A percentile compares a stretch with the other conserved stretches of the same genome.
Evolutionary conservation across 1,140 invertebrate species (phyloP).

Genomic region (Colletes latitarsis): DNA sequence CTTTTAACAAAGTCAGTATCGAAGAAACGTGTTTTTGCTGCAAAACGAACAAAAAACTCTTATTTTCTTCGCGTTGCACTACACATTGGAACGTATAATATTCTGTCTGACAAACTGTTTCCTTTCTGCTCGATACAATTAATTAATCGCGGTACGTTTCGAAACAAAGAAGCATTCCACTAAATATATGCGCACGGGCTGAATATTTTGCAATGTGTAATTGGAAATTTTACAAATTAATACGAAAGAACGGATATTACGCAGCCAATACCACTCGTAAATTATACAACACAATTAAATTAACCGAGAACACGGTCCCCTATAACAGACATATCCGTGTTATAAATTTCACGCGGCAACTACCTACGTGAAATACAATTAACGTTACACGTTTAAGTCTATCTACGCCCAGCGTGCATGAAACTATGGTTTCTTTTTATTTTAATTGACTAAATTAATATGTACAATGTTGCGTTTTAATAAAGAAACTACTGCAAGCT

Average conservation of each 20-base stretch:
- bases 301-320: not conserved
- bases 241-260: not conserved
- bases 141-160: not conserved
- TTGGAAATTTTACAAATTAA: not conserved
- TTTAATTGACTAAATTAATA: too few species aligned
- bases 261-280: conserved; percentile 7
- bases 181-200: not conserved
- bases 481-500: too few species aligned
- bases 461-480: too few species aligned
- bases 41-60: not conserved
- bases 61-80: not conserved
- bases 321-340: not conserved
- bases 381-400: too few species aligned
- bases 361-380: not conserved
- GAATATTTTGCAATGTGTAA: not conserved
- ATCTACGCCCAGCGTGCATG: too few species aligned
- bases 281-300: conserved; percentile 16
- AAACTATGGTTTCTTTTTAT: too few species aligned
- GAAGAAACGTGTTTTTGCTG: not conserved
- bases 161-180: not conserved
- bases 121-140: not conserved
- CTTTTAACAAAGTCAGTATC: too few species aligned
- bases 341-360: conserved; percentile 1
- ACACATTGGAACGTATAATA: too few species aligned
- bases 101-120: not conserved